A percentile compares a stretch with the other conserved stretches of the same genome.
These are phyloP conservation scores for Alosa alosa DNA, from an alignment of 2,113 vertebrate species.

Conservation along the genomic window DNA sequence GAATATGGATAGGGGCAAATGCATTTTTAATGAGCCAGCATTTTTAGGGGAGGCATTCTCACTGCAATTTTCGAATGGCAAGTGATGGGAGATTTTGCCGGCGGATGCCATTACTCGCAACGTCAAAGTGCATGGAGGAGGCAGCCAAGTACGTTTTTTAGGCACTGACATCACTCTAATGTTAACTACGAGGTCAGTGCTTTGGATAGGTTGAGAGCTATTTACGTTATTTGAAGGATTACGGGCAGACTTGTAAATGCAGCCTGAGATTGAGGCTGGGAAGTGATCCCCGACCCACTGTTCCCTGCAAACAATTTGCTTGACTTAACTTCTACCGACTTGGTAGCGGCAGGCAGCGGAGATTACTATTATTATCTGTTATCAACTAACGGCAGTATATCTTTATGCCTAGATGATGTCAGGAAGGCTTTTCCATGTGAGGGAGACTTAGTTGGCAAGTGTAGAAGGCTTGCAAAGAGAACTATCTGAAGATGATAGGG, in stretches of 20 bases:
- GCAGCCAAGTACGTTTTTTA: not conserved
- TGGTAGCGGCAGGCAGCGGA: not conserved
- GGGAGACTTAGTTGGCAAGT: not conserved
- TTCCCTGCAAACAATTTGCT: not conserved
- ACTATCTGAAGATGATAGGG: not conserved
- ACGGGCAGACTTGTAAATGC: not conserved
- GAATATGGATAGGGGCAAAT: constrained; percentile 27
- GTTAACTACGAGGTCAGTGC: not conserved
- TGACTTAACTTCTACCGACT: not conserved
- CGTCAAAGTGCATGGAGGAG: not conserved
- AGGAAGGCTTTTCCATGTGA: not conserved
- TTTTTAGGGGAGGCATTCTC: not conserved
- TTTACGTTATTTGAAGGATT: not conserved
- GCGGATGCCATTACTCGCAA: not conserved
- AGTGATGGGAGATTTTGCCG: not conserved
- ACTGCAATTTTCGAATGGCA: not conserved
- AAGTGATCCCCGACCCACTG: not conserved
- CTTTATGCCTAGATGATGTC: not conserved
- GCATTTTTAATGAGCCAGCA: constrained; percentile 31
- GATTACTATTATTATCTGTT: constrained; percentile 13
- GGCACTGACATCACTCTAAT: not conserved
- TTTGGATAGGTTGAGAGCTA: not conserved
- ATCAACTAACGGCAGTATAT: not conserved
- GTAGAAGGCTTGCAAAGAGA: not conserved
- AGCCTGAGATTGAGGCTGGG: not conserved